Base-by-base conservation (phyloP, 2,888 invertebrate genomes). In the Mayetiola destructor region DNA sequence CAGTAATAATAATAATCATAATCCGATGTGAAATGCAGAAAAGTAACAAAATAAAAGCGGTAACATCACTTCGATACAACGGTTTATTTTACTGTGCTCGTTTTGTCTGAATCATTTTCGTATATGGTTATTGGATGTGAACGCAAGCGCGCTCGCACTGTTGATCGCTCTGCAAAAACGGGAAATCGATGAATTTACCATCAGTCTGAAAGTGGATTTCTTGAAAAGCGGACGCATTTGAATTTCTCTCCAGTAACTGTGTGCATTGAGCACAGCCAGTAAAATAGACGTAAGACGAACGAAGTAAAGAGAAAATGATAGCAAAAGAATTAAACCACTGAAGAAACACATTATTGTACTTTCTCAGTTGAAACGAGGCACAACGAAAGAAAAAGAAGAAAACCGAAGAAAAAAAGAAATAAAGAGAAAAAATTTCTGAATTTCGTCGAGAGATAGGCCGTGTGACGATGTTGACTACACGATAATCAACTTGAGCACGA, bases 281-380 rank as follows among this genome's bases (percentile, higher is more conserved):
- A 18, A 42, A 3, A 23, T 10, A n/a, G n/a, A n/a, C n/a, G n/a
- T 5, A 23, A 21, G 10, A 12, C 27, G 16, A 48, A 27, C 3
- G 27, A 48, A 48, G 3, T n/a, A 16, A 48, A 48, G 18, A 4
- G 36, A 36, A 36, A 12, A 10, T 6, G 23, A n/a, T 21, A 40
- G 40, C 10, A 20, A 21, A 21, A 40, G 21, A 27, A 27, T 23
- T 2, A 48, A 48, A 23, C 42, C 23, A 21, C 4, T 23, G n/a
- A 27, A 37, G 37, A 48, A 27, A 48, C 48, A 27, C 48, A 48
- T 48, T 27, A 48, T 27, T 48, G 48, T 48, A 48, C 27, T 48
- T 48, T 48, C 48, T 48, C 48, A 48, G 27, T 27, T n/a, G 48
- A 48, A 48, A 48, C 48, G 48, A 48, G 27, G 48, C 48, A 48